Base-by-base conservation (phyloP, 2,888 invertebrate genomes). In the Nemotelus pantherinus region DNA sequence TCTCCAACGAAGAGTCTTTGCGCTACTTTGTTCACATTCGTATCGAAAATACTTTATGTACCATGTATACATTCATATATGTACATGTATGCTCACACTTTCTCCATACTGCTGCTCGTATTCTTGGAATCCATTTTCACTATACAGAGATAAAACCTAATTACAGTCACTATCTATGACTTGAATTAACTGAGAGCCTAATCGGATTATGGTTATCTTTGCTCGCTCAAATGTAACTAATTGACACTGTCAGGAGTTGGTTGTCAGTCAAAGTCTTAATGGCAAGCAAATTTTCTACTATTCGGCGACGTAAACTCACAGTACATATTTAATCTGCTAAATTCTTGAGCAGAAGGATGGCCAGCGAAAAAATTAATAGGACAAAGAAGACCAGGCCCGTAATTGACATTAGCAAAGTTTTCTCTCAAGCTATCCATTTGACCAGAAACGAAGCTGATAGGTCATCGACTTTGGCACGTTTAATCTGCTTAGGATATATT, bases 181-280 rank as follows among this genome's bases (percentile, higher is more conserved):
- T 74, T 47, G 74, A 74, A 74, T 74, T 74, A 74, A 74, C 78
- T 70, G 72, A 71, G 70, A 76, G 57, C 57, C 72, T 78, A 78
- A 78, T 78, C 76, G 76, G 76, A 78, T 78, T 78, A 77, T 64
- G 74, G 74, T 74, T 74, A 74, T 71, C 77, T 75, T 71, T 72
- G 77, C 63, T 68, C 77, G 57, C 70, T 77, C 70, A 65, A 76
- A 71, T 74, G 77, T 75, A 79, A 77, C 77, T 79, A 77, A 79
- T 77, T 77, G 77, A 60, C 67, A 76, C 65, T 58, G 76, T 60
- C 75, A 71, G 48, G 58, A 77, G 65, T 76, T 71, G 71, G 64
- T 71, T 79, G 77, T 76, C 79, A 76, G 65, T 79, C 77, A 77
- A 76, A 72, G 57, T 75, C 72, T 50, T 72, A 71, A 70, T 65